Conservation (phyloP, 2,797 vertebrate species). For the Emydoidea blandingii region DNA sequence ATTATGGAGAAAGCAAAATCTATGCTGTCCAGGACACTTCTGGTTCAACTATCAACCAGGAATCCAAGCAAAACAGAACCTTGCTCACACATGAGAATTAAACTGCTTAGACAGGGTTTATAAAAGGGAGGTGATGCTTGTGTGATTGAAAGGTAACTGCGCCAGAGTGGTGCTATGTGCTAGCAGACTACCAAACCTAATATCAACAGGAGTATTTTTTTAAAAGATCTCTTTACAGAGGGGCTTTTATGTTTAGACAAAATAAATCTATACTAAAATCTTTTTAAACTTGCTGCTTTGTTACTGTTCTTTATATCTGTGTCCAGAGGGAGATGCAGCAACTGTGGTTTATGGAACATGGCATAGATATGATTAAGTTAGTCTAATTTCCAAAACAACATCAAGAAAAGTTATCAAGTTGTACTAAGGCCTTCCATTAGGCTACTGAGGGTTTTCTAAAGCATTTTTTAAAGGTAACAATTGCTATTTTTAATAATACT, state of each 20-base stretch:
- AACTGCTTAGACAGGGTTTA: background rate
- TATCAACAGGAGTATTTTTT: conserved; percentile 21
- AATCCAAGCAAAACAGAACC: background rate
- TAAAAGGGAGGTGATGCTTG: background rate
- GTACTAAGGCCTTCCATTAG: background rate
- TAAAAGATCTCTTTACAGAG: conserved; percentile 27
- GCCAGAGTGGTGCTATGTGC: background rate
- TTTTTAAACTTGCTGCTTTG: conserved; percentile 52
- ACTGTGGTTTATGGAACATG: conserved; percentile 23
- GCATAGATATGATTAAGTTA: conserved; percentile 48
- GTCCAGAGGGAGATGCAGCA: background rate
- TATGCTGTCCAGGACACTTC: accelerated
- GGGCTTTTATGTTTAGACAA: conserved; percentile 39
- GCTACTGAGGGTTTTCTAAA: background rate
- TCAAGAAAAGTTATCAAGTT: conserved; percentile 19
- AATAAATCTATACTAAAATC: conserved; percentile 67
- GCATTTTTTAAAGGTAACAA: background rate
- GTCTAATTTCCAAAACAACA: conserved; percentile 12
- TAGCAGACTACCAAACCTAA: conserved; percentile 38
- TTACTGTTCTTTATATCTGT: conserved; percentile 46
- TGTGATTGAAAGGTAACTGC: background rate
- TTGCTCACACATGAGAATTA: background rate
- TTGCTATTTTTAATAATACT: background rate
- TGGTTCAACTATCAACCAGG: background rate
- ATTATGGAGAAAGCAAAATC: background rate